Percentiles rank a stretch among this genome's conserved stretches.
phyloP scores from a whole-genome alignment of 2,113 vertebrate genomes.

The Scatophagus argus region DNA sequence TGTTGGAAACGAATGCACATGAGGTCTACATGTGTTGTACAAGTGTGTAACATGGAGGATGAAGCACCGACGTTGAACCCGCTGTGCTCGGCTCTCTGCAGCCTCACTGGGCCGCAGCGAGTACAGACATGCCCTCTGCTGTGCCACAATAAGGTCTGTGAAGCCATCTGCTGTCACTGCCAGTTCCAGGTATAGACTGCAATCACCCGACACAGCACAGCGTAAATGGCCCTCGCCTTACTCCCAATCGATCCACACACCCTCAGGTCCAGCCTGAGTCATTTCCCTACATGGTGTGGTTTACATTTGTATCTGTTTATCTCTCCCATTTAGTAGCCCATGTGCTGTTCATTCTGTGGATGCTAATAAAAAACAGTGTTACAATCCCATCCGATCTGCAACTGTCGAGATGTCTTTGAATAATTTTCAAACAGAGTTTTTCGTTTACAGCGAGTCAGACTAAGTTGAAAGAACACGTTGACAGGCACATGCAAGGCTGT shows the following conservation, averaged over 20 bases:
- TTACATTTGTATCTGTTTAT: slow-evolving; percentile 50
- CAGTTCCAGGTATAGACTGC: slow-evolving; percentile 43
- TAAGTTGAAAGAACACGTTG: background rate
- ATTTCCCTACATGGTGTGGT: slow-evolving; percentile 32
- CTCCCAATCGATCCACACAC: background rate
- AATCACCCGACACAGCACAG: slow-evolving; percentile 48
- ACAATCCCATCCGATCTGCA: background rate
- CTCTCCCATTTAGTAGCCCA: slow-evolving; percentile 15
- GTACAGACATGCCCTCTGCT: slow-evolving; percentile 44
- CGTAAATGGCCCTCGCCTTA: slow-evolving; percentile 14
- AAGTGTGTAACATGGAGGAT: slow-evolving; percentile 14
- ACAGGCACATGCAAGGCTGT: background rate
- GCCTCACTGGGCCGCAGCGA: slow-evolving; percentile 37
- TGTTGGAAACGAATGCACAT: slow-evolving; percentile 28
- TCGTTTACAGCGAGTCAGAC: background rate
- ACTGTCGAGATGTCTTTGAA: background rate
- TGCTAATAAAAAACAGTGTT: slow-evolving; percentile 18
- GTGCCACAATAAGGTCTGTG: slow-evolving; percentile 31
- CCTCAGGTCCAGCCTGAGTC: background rate
- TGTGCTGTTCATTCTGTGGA: slow-evolving; percentile 22
- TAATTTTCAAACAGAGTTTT: slow-evolving; percentile 1
- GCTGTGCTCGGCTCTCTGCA: slow-evolving; percentile 43
- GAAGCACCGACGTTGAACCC: slow-evolving; percentile 20
- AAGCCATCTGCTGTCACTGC: slow-evolving; percentile 43
- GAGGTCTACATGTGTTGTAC: slow-evolving; percentile 42